Evolutionary conservation across 2,797 vertebrate genomes (phyloP).

Genomic region (Coranthus polyacanthus): DNA sequence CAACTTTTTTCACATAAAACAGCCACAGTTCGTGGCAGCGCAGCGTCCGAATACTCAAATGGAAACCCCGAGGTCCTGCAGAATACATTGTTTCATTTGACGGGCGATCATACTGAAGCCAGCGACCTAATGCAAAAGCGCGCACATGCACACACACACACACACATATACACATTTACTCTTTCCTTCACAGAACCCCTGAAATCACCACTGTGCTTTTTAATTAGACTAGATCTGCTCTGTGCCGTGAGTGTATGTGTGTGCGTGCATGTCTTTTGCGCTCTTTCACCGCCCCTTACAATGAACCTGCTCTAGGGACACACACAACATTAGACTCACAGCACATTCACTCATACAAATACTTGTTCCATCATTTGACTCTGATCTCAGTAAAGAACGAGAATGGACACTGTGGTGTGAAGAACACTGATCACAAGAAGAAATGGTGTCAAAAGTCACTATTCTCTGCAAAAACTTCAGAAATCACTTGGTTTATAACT

Average conservation of each 20-base stretch:
- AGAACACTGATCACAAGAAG: constrained; percentile 15
- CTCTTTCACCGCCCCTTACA: constrained; percentile 60
- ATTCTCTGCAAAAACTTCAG: constrained; percentile 16
- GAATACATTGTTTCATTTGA: constrained; percentile 94
- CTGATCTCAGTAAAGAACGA: constrained; percentile 50
- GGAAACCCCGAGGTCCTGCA: constrained; percentile 94
- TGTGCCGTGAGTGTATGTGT: constrained; percentile 40
- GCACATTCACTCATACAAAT: constrained; percentile 50
- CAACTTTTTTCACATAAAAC: constrained; percentile 92
- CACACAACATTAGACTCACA: constrained; percentile 19
- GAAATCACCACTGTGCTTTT: constrained; percentile 78
- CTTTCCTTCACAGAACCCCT: constrained; percentile 60
- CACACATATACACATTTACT: constrained; percentile 38
- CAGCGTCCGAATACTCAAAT: constrained; percentile 88
- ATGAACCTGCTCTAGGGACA: constrained; percentile 70
- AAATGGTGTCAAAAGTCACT: constrained; percentile 48
- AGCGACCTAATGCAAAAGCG: constrained; percentile 74
- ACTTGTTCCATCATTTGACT: constrained; percentile 35
- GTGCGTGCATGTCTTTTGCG: constrained; percentile 34
- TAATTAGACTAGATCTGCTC: constrained; percentile 82
- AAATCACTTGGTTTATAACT: constrained; percentile 12
- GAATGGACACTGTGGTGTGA: constrained; percentile 34
- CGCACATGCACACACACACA: no score
- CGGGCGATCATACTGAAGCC: constrained; percentile 84
- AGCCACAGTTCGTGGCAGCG: constrained; percentile 87